Conservation (phyloP, 2,797 vertebrate genomes). For the Centroberyx gerrardi region DNA sequence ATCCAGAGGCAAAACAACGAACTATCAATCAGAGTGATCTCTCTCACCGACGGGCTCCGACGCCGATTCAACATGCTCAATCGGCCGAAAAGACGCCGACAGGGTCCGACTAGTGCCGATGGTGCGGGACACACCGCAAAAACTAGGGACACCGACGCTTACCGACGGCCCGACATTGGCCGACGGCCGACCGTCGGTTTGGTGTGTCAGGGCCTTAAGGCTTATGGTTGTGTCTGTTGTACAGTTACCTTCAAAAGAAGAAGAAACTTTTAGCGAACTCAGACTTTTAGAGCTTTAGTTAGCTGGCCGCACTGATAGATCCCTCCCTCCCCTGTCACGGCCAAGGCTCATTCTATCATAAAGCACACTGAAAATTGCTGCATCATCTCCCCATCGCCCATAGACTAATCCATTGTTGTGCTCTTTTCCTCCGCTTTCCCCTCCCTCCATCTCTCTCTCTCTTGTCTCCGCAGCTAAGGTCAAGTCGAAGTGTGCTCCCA, state of each 20-base stretch:
- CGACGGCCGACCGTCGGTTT: too few species aligned
- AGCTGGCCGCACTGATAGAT: slow-evolving; percentile 1
- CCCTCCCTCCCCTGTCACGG: slow-evolving; percentile 10
- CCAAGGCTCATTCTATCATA: slow-evolving; percentile 49
- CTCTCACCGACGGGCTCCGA: too few species aligned
- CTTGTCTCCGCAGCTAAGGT: slow-evolving; percentile 87
- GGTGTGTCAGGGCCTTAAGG: too few species aligned
- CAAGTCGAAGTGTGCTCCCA: slow-evolving; percentile 93
- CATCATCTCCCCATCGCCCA: slow-evolving; percentile 26
- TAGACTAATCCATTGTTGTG: slow-evolving; percentile 50
- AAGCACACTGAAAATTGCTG: slow-evolving; percentile 40
- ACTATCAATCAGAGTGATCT: too few species aligned
- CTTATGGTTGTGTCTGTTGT: slow-evolving; percentile 1
- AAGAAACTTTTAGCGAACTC: neutral
- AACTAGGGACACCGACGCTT: too few species aligned
- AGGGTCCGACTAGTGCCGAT: too few species aligned
- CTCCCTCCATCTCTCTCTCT: slow-evolving; percentile 30
- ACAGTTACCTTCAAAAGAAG: neutral
- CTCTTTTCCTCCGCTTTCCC: slow-evolving; percentile 22
- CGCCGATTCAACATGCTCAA: too few species aligned
- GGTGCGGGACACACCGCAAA: too few species aligned
- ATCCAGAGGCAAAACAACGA: too few species aligned
- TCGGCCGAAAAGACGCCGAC: too few species aligned
- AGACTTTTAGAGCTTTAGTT: too few species aligned
- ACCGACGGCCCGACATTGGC: too few species aligned